Percentiles rank a stretch among this genome's conserved stretches.
These are phyloP conservation scores for Takifugu ocellatus DNA, from an alignment of 2,797 vertebrate genomes.

Conservation along the genomic window DNA sequence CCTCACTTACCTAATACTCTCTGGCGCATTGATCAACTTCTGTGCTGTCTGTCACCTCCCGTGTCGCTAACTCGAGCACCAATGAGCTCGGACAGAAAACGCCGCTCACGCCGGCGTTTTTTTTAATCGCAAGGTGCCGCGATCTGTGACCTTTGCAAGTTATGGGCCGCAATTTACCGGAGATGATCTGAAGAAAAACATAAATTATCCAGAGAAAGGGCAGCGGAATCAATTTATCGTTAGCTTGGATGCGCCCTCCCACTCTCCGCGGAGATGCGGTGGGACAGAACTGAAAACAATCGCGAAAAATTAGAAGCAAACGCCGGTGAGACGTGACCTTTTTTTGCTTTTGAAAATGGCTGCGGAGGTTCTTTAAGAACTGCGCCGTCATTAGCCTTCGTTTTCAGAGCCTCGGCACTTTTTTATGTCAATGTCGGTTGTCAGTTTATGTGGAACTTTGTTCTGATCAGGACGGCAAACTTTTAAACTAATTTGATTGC, in stretches of 20 bases:
- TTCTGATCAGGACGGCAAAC: no score
- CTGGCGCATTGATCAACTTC: constrained; percentile 79
- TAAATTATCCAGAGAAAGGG: constrained; percentile 69
- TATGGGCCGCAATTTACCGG: constrained; percentile 64
- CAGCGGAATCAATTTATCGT: constrained; percentile 65
- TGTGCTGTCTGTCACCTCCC: constrained; percentile 75
- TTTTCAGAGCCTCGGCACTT: no score
- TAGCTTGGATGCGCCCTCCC: constrained; percentile 44
- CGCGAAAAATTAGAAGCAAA: constrained; percentile 35
- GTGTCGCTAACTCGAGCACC: constrained; percentile 51
- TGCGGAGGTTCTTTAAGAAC: not conserved
- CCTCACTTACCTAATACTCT: constrained; percentile 76
- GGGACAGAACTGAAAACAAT: constrained; percentile 51
- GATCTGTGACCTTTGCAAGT: constrained; percentile 67
- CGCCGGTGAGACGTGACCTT: not conserved
- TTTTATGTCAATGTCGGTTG: no score
- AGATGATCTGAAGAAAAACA: constrained; percentile 65
- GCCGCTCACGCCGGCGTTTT: constrained; percentile 24
- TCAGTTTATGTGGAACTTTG: no score
- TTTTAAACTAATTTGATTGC: constrained; percentile 61
- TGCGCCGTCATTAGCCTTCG: no score
- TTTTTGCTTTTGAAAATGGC: not conserved
- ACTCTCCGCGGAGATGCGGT: constrained; percentile 25
- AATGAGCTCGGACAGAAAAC: constrained; percentile 67
- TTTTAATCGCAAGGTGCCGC: constrained; percentile 38